Percentiles rank a stretch among this genome's conserved stretches.
These are phyloP conservation scores for Artibeus jamaicensis DNA, from an alignment of 2,797 vertebrate genomes.

Conservation along the genomic window DNA sequence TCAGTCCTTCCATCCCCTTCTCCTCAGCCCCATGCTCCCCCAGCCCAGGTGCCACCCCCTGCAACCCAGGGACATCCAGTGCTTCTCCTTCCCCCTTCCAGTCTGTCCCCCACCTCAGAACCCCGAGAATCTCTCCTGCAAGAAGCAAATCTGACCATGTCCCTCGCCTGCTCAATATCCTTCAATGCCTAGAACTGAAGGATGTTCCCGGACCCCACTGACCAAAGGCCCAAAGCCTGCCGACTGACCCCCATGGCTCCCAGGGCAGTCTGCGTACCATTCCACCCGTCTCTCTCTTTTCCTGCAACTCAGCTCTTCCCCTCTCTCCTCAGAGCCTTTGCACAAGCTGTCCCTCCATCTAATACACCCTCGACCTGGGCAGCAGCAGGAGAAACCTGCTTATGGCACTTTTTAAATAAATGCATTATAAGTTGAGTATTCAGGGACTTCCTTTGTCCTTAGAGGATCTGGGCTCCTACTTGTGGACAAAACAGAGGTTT, in stretches of 20 bases:
- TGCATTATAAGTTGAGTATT: neutral
- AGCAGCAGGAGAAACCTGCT: neutral
- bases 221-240: neutral
- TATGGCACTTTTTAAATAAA: neutral
- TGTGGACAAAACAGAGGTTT: neutral
- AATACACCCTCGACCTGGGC: neutral
- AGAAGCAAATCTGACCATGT: neutral
- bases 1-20: neutral
- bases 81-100: neutral
- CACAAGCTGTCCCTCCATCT: neutral
- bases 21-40: neutral
- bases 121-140: neutral
- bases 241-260: neutral
- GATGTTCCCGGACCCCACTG: neutral
- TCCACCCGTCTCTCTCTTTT: too few relatives aligned
- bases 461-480: neutral
- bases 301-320: neutral
- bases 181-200: neutral
- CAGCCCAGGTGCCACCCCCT: neutral
- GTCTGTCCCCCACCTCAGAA: neutral
- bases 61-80: neutral
- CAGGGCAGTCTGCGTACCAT: neutral
- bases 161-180: neutral
- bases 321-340: neutral
- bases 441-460: neutral